Evolutionary conservation across 2,888 invertebrate genomes (phyloP).

Genomic region (Stenodema calcarata): DNA sequence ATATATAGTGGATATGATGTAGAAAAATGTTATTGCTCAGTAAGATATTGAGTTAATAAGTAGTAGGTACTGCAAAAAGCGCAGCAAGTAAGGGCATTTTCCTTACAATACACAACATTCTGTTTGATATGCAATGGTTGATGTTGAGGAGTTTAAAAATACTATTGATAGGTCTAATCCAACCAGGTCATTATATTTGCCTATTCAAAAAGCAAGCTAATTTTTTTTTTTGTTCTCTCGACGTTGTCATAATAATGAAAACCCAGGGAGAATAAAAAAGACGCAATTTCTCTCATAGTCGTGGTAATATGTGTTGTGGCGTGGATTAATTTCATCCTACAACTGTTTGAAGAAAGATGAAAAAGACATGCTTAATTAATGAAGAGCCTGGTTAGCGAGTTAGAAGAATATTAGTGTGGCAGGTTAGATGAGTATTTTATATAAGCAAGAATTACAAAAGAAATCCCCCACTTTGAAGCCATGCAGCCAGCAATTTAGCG

Average conservation of each 20-base stretch:
- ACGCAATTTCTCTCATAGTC: neutral
- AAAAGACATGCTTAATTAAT: slow-evolving; percentile 19
- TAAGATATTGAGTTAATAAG: slow-evolving; percentile 22
- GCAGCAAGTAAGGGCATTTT: slow-evolving; percentile 53
- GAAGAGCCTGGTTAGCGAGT: slow-evolving; percentile 14
- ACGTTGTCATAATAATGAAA: neutral
- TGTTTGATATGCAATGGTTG: neutral
- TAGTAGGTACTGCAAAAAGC: neutral
- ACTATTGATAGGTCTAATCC: neutral
- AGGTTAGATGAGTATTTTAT: slow-evolving; percentile 10
- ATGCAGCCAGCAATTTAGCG: slow-evolving; percentile 53
- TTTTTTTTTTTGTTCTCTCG: neutral
- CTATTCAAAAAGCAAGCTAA: neutral
- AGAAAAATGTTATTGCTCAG: slow-evolving; percentile 11
- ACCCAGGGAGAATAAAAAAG: neutral
- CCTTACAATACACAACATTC: slow-evolving; percentile 19
- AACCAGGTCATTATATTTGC: neutral
- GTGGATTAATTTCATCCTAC: neutral
- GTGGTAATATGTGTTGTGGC: neutral
- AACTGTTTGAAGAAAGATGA: neutral
- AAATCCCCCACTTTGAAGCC: slow-evolving; percentile 46
- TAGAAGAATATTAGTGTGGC: slow-evolving; percentile 27
- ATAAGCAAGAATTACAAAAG: slow-evolving; percentile 21
- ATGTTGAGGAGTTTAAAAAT: neutral
- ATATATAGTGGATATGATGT: neutral